A percentile compares a stretch with the other conserved stretches of the same genome.
Evolutionary conservation across 2,888 invertebrate species (phyloP).

Genomic region (Drosophila cracens): DNA sequence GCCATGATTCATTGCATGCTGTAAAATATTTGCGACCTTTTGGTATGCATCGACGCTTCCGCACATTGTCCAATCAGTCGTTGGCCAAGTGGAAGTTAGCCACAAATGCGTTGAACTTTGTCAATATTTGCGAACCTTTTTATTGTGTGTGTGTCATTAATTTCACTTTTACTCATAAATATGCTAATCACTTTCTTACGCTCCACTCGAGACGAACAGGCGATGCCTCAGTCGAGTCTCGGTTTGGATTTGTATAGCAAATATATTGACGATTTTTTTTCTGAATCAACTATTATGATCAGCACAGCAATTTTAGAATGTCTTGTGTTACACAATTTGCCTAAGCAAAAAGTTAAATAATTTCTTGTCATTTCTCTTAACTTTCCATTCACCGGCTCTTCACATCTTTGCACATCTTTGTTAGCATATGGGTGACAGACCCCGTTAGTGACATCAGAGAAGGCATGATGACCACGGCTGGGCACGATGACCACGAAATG

Average conservation of each 20-base stretch:
- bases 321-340: conserved; percentile 55
- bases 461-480: conserved; percentile 25
- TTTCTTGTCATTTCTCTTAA: conserved; percentile 13
- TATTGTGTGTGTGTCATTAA: conserved; percentile 54
- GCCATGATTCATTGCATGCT: conserved; percentile 23
- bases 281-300: conserved; percentile 34
- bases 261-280: conserved; percentile 19
- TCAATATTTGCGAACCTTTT: conserved; percentile 74
- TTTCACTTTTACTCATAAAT: conserved; percentile 83
- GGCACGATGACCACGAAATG: background rate
- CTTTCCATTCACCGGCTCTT: conserved; percentile 36
- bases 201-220: conserved; percentile 22
- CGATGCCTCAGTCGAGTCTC: conserved; percentile 8
- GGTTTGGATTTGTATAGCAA: conserved; percentile 41
- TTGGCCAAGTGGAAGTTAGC: conserved; percentile 19
- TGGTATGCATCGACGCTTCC: conserved; percentile 45
- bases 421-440: conserved; percentile 27
- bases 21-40: conserved; percentile 22
- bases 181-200: conserved; percentile 75
- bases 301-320: conserved; percentile 50
- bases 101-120: conserved; percentile 37
- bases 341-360: conserved; percentile 69
- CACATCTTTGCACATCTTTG: conserved; percentile 12
- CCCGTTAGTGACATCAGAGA: conserved; percentile 52
- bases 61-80: conserved; percentile 1